Percentiles rank a stretch among this genome's conserved stretches.
Evolutionary conservation across 1,140 invertebrate species (phyloP).

Genomic region (Lucilia sericata): DNA sequence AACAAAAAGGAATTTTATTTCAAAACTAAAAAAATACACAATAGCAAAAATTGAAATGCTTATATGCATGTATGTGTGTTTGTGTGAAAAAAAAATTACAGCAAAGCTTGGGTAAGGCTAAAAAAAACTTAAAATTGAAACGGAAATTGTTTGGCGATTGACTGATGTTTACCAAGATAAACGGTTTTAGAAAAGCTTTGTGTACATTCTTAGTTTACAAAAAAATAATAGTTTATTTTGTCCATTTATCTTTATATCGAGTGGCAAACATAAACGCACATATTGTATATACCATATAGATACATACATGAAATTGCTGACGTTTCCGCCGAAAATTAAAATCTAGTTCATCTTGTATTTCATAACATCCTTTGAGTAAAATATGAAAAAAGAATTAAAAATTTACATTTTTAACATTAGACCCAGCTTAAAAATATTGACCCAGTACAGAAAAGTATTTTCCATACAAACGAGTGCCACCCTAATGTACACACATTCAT

Average conservation of each 20-base stretch:
- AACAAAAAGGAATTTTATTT: not conserved
- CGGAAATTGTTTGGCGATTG: conserved; percentile 38
- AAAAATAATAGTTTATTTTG: not conserved
- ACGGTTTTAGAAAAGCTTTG: not conserved
- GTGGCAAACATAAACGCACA: no score
- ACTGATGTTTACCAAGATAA: conserved; percentile 32
- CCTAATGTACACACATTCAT: no score
- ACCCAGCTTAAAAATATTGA: no score
- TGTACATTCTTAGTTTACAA: not conserved
- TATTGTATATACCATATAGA: no score
- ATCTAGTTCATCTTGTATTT: no score
- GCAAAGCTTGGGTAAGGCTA: not conserved
- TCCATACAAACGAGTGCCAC: no score
- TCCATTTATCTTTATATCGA: not conserved
- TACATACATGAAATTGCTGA: no score
- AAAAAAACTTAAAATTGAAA: conserved; percentile 22
- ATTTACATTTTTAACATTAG: no score
- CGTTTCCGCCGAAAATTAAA: no score
- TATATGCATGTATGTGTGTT: not conserved
- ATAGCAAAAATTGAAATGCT: conserved; percentile 13
- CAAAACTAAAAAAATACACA: not conserved
- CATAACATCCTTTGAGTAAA: no score
- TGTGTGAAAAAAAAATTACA: not conserved
- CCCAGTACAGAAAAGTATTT: no score
- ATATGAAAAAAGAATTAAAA: no score